Percentiles rank a stretch among this genome's conserved stretches.
Conservation (phyloP, 1,140 invertebrate species). For the Patella vulgata region DNA sequence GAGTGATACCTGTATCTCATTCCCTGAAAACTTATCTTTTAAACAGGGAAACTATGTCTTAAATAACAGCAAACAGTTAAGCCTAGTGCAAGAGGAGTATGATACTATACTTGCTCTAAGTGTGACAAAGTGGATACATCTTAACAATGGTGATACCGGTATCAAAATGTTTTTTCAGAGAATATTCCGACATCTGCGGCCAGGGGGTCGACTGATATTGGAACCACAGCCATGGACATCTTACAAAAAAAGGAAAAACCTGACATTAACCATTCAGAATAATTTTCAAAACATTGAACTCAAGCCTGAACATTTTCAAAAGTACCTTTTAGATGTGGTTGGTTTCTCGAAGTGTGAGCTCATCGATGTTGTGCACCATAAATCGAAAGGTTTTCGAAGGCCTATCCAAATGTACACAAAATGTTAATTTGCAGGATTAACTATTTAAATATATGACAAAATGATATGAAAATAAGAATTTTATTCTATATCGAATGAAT, state of each 20-base stretch:
- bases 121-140: conserved; percentile 97
- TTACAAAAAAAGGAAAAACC: conserved; percentile 78
- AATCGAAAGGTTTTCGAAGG: conserved; percentile 75
- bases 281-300: conserved; percentile 89
- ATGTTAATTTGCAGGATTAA: too few relatives aligned
- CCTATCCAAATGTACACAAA: too few relatives aligned
- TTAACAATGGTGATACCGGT: conserved; percentile 93
- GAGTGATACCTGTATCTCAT: too few relatives aligned
- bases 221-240: conserved; percentile 95
- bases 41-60: conserved; percentile 83
- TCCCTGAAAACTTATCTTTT: conserved; percentile 81
- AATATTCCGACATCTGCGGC: conserved; percentile 89
- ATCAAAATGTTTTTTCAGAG: conserved; percentile 92
- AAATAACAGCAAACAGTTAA: conserved; percentile 82
- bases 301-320: conserved; percentile 87
- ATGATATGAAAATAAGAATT: too few relatives aligned
- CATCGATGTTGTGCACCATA: conserved; percentile 83
- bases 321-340: conserved; percentile 87
- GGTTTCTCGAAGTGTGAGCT: conserved; percentile 90
- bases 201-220: conserved; percentile 90
- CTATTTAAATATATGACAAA: too few relatives aligned
- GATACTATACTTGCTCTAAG: conserved; percentile 95
- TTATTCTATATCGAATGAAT: too few relatives aligned
- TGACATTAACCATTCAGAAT: conserved; percentile 89
- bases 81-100: conserved; percentile 86